Percentiles rank a stretch among this genome's conserved stretches.
phyloP scores from a whole-genome alignment of 1,140 invertebrate genomes.

The Prorops nasuta region DNA sequence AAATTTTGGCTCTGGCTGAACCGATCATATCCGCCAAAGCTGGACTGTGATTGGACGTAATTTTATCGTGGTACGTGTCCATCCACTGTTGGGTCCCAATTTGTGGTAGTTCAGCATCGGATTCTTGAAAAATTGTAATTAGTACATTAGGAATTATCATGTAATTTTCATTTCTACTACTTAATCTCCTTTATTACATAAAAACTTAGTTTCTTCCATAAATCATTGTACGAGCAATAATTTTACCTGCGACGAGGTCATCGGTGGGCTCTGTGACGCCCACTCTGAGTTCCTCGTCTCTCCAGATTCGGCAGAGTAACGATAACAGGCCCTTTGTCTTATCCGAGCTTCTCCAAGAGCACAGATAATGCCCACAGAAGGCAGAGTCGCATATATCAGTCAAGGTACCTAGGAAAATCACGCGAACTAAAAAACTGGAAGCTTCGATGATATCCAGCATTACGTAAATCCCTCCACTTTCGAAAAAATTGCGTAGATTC shows the following conservation, averaged over 20 bases:
- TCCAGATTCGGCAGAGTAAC: conserved; percentile 36
- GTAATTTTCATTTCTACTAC: not conserved
- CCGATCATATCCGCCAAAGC: conserved; percentile 29
- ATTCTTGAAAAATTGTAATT: conserved; percentile 4
- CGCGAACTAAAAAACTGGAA: conserved; percentile 18
- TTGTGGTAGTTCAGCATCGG: conserved; percentile 31
- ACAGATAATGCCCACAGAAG: conserved; percentile 29
- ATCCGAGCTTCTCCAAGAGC: conserved; percentile 35
- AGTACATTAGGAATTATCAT: not conserved
- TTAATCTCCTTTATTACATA: not conserved
- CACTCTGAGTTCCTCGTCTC: conserved; percentile 36
- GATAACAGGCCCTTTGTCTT: conserved; percentile 33
- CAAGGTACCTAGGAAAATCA: conserved; percentile 34
- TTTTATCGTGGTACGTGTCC: conserved; percentile 21
- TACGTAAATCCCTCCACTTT: conserved; percentile 18
- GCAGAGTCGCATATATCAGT: conserved; percentile 28
- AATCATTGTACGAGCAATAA: not conserved
- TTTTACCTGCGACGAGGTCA: conserved; percentile 25
- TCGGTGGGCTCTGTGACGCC: conserved; percentile 22
- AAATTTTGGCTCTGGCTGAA: conserved; percentile 38
- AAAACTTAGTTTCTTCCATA: not conserved
- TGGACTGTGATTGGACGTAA: conserved; percentile 19
- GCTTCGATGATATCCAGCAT: conserved; percentile 31
- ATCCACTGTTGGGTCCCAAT: conserved; percentile 30
- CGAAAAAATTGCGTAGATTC: conserved; percentile 25